Percentiles rank a stretch among this genome's conserved stretches.
These are phyloP conservation scores for Stictonetta naevosa DNA, from an alignment of 2,113 vertebrate genomes.

Conservation along the genomic window DNA sequence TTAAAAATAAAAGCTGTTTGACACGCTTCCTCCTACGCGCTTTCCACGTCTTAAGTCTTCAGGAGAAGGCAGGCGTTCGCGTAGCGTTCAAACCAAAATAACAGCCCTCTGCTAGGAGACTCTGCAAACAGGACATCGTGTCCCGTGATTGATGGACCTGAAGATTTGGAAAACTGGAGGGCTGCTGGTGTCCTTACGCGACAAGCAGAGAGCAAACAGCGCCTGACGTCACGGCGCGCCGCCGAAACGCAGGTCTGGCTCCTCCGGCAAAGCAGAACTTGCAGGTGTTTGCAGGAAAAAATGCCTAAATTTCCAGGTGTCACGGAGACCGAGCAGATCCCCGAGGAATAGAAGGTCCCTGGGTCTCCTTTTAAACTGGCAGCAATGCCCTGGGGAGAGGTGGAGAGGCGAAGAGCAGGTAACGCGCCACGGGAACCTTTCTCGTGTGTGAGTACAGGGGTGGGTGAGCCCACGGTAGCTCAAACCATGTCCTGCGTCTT, in stretches of 20 bases:
- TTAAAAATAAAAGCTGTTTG: not conserved
- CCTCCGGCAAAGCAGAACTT: not conserved
- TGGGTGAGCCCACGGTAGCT: fast-evolving
- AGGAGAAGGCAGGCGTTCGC: not conserved
- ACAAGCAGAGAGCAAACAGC: not conserved
- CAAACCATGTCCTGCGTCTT: too few relatives aligned
- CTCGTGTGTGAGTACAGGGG: not conserved
- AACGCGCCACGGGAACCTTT: fast-evolving
- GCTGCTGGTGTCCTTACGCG: fast-evolving
- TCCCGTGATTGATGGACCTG: not conserved
- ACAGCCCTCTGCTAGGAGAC: not conserved
- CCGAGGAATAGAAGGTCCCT: not conserved
- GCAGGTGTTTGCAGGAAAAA: not conserved
- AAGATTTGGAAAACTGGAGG: not conserved
- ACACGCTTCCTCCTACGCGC: not conserved
- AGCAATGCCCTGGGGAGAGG: not conserved
- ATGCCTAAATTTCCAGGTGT: fast-evolving
- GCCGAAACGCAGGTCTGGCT: fast-evolving
- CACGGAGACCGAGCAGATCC: not conserved
- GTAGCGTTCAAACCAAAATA: not conserved
- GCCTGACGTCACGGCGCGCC: not conserved
- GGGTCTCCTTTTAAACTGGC: not conserved
- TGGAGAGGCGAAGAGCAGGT: fast-evolving
- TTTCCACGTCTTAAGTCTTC: not conserved
- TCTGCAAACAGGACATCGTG: fast-evolving